Conservation (phyloP, 2,888 invertebrate species). For the Elegia similella region DNA sequence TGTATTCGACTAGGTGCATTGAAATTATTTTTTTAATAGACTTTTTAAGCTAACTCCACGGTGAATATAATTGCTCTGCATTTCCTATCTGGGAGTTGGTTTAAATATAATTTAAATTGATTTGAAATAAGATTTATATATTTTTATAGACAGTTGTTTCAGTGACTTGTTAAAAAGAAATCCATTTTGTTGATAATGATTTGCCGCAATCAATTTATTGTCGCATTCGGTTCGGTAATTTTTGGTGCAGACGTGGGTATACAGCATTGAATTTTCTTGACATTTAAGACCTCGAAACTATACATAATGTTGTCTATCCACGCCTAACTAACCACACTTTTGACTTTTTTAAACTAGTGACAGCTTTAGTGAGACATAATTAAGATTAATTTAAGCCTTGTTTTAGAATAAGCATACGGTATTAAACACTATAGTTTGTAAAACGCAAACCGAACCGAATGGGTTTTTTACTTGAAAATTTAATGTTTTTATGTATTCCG, state of each 20-base stretch:
- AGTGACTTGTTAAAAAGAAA: constrained; percentile 69
- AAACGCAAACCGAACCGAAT: constrained; percentile 19
- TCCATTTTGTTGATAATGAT: constrained; percentile 68
- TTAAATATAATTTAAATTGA: constrained; percentile 52
- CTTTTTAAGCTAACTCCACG: constrained; percentile 37
- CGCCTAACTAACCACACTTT: neutral
- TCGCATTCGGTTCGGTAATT: constrained; percentile 38
- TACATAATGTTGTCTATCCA: constrained; percentile 4
- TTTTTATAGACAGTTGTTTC: constrained; percentile 78
- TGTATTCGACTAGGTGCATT: constrained; percentile 46
- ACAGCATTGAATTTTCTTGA: constrained; percentile 4
- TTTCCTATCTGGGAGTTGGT: constrained; percentile 39
- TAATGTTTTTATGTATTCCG: constrained; percentile 26
- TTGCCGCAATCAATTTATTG: constrained; percentile 35
- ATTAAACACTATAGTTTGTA: constrained; percentile 29
- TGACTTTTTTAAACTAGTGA: constrained; percentile 40
- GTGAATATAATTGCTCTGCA: constrained; percentile 18
- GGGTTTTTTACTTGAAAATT: constrained; percentile 20
- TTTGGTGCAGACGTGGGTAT: constrained; percentile 2
- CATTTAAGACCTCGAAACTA: constrained; percentile 21
- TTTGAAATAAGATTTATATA: constrained; percentile 78
- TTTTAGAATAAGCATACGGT: constrained; percentile 56
- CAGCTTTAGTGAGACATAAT: constrained; percentile 61
- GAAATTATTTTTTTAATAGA: constrained; percentile 66
- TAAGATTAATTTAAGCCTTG: constrained; percentile 60